Base-by-base conservation (phyloP, 2,888 invertebrate species). In the Empis livida region DNA sequence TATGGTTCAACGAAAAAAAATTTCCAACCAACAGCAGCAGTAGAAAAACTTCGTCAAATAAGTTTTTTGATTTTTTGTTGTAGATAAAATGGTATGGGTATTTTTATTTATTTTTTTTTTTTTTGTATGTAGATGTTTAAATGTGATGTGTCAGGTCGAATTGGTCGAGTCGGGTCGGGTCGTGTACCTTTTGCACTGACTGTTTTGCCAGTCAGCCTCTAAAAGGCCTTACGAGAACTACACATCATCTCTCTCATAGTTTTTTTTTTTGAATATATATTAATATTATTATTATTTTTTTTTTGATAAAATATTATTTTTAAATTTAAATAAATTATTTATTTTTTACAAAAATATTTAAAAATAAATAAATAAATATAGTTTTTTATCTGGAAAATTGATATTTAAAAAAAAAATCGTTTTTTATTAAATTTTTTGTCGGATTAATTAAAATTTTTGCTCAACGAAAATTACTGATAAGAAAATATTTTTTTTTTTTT, bases 151-250 rank as follows among this genome's bases (percentile, higher is more conserved):
- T 67, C 68, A 68, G 68, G 68, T 69, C 68, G 68, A 64, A 64
- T 63, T 65, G 68, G 68, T 67, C 68, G 67, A 67, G 68, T 69
- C 68, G 69, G 69, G 69, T 70, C 69, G 69, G 69, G 69, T 70
- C 69, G 69, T 69, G 69, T 70, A 69, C 69, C 69, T 70, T 68
- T 69, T 69, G 68, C 68, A 68, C 68, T 65, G 67, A 68, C 66
- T 67, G 66, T 68, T 67, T 63, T 68, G 67, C 63, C 69, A 70
- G 69, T 69, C 69, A 69, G 69, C 67, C 68, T 68, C 67, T 68
- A 65, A 65, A 65, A 68, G 68, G 68, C 69, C 69, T 68, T 67
- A 66, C 67, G 69, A 68, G 61, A 62, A 66, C 65, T 65, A 67
- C 62, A 51, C 49, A 53, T 51, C 51, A 51, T 49, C 51, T 53